Percentiles rank a stretch among this genome's conserved stretches.
Conservation (phyloP, 2,113 vertebrate genomes). For the Lepus timidus region DNA sequence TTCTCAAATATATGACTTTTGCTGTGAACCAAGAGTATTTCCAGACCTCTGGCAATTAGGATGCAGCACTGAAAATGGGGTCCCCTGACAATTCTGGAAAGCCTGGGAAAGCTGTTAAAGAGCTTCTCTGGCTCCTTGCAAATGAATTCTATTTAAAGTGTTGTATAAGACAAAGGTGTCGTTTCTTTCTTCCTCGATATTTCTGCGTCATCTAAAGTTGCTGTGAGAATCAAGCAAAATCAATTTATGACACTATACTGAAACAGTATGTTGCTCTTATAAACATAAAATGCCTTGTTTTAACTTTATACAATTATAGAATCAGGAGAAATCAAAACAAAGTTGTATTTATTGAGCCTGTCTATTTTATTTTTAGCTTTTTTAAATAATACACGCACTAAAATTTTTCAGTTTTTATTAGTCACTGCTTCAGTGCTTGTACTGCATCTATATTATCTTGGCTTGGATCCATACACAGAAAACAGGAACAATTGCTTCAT, state of each 20-base stretch:
- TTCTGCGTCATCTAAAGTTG: background rate
- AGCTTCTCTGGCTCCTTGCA: constrained; percentile 4
- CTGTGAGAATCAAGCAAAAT: background rate
- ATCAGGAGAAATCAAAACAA: constrained; percentile 21
- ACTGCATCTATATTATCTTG: background rate
- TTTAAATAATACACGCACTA: background rate
- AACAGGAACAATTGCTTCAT: background rate
- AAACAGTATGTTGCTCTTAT: background rate
- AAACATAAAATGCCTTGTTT: background rate
- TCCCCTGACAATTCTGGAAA: background rate
- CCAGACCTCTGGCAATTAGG: background rate
- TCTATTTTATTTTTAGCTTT: constrained; percentile 42
- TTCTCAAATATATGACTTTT: constrained; percentile 30
- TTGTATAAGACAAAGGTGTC: background rate
- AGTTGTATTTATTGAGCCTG: background rate
- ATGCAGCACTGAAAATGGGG: background rate
- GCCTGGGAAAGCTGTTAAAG: background rate
- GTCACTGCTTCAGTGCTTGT: background rate
- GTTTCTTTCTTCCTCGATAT: background rate
- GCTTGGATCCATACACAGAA: background rate
- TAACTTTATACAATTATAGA: constrained; percentile 28
- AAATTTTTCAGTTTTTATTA: constrained; percentile 54
- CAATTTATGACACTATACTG: constrained; percentile 3
- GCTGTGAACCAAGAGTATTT: constrained; percentile 10
- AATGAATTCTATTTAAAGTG: background rate